Percentiles rank a stretch among this genome's conserved stretches.
Conservation (phyloP, 2,888 invertebrate genomes). For the Drosophila fulvimacula region DNA sequence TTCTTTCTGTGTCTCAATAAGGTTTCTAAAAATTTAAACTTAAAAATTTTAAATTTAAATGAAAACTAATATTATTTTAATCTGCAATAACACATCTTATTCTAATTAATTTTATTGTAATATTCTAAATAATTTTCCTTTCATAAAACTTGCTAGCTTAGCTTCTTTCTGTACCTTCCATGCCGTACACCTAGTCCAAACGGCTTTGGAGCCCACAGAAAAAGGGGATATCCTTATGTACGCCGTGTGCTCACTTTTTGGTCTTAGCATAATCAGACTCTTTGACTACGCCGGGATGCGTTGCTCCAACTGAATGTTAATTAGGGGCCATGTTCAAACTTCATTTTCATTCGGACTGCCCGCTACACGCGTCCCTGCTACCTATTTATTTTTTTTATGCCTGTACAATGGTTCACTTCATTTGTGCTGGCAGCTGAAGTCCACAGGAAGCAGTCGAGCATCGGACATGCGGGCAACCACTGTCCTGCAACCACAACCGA, state of each 20-base stretch:
- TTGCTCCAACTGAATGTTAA: slow-evolving; percentile 38
- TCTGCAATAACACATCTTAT: too few species aligned
- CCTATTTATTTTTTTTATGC: neutral
- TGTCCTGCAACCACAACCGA: slow-evolving; percentile 72
- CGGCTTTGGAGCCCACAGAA: neutral
- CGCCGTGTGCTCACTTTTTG: slow-evolving; percentile 13
- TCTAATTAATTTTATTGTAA: too few species aligned
- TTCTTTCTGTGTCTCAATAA: too few species aligned
- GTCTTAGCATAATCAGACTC: slow-evolving; percentile 1
- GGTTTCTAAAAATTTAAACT: too few species aligned
- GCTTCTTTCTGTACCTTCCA: too few species aligned
- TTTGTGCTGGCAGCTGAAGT: slow-evolving; percentile 42
- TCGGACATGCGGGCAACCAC: slow-evolving; percentile 33
- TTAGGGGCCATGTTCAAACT: slow-evolving; percentile 50
- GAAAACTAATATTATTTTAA: too few species aligned
- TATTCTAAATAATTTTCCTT: neutral
- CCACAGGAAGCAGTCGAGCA: slow-evolving; percentile 2
- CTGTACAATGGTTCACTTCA: slow-evolving; percentile 45
- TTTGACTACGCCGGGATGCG: slow-evolving; percentile 2
- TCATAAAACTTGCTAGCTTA: too few species aligned
- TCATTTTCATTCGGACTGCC: slow-evolving; percentile 43
- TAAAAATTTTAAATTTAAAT: too few species aligned
- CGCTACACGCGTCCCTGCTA: slow-evolving; percentile 5
- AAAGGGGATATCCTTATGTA: neutral
- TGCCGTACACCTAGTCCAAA: neutral